Evolutionary conservation across 2,797 vertebrate species (phyloP).

Genomic region (Acanthurus tractus): DNA sequence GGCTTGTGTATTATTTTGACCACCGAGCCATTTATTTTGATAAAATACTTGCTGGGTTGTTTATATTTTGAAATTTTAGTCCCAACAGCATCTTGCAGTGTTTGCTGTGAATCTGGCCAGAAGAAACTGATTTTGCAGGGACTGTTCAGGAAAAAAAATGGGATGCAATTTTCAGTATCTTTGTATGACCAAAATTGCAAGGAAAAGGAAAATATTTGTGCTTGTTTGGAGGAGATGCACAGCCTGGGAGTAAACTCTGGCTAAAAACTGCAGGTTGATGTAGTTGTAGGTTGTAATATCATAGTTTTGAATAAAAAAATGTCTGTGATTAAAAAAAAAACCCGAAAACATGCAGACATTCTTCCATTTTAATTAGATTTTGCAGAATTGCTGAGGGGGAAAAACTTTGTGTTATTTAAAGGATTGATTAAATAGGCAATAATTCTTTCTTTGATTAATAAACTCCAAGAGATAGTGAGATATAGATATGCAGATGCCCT

Average conservation of each 20-base stretch:
- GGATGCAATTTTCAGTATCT: not conserved
- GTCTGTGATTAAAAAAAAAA: not conserved
- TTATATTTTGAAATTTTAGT: slow-evolving; percentile 2
- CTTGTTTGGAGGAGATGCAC: not conserved
- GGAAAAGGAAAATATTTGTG: not conserved
- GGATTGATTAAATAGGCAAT: slow-evolving; percentile 1
- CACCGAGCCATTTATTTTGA: not conserved
- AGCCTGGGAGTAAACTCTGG: not conserved
- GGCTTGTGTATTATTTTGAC: not conserved
- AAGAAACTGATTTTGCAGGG: slow-evolving; percentile 5
- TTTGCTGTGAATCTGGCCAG: not conserved
- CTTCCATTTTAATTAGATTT: not conserved
- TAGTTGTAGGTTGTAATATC: too few species aligned
- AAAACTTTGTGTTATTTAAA: not conserved
- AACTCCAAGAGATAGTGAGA: not conserved
- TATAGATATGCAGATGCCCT: not conserved
- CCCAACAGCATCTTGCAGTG: not conserved
- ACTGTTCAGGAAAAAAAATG: not conserved
- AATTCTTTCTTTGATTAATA: not conserved
- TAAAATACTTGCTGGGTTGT: slow-evolving; percentile 15
- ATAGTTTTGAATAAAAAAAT: not conserved
- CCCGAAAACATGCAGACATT: not conserved
- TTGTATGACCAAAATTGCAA: not conserved
- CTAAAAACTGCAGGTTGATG: not conserved
- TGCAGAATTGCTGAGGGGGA: not conserved